Evolutionary conservation across 2,888 invertebrate genomes (phyloP).

Genomic region (Nemotelus pantherinus): DNA sequence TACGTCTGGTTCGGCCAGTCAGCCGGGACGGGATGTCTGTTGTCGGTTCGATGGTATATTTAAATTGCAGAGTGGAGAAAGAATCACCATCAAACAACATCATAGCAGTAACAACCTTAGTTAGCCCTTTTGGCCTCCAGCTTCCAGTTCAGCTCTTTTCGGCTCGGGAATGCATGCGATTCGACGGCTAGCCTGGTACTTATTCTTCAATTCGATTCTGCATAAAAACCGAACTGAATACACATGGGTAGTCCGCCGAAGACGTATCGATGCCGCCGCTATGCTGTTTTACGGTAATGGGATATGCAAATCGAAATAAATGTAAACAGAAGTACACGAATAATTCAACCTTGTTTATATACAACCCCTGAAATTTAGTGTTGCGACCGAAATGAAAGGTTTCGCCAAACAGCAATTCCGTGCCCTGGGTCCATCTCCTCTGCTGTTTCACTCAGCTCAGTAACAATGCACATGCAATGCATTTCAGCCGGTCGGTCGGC

Average conservation of each 20-base stretch:
- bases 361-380: slow-evolving; percentile 46
- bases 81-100: slow-evolving; percentile 6
- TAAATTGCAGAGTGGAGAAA: slow-evolving; percentile 48
- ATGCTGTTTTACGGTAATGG: slow-evolving; percentile 48
- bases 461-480: background rate
- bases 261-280: slow-evolving; percentile 23
- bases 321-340: slow-evolving; percentile 51
- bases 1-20: too few species aligned
- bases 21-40: too few species aligned
- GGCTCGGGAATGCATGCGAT: too few species aligned
- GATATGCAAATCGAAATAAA: slow-evolving; percentile 51
- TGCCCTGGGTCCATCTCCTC: slow-evolving; percentile 29
- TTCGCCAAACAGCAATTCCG: slow-evolving; percentile 40
- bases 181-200: too few species aligned
- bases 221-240: background rate
- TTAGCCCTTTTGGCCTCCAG: slow-evolving; percentile 28
- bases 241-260: background rate
- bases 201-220: background rate
- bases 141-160: background rate
- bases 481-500: background rate
- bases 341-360: slow-evolving; percentile 50
- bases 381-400: slow-evolving; percentile 27
- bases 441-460: background rate
- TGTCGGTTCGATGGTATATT: slow-evolving; percentile 41
- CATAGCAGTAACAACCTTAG: slow-evolving; percentile 2